Evolutionary conservation across 1,140 invertebrate genomes (phyloP), one percentile per base, ranked within the genome.

Genomic region (Heterodera schachtii): DNA sequence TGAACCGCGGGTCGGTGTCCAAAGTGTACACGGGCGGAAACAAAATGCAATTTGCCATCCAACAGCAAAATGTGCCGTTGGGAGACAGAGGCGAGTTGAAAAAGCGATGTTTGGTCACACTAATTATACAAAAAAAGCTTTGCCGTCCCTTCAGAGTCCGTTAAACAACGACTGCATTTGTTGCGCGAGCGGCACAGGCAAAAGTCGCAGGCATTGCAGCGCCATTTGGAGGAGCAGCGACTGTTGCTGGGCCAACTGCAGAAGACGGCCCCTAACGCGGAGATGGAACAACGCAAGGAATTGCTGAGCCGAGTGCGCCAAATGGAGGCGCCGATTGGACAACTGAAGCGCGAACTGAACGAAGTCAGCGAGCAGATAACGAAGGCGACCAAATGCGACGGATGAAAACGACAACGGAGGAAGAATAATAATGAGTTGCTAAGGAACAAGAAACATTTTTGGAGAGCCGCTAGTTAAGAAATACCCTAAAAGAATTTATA

Each of bases 161-260:
- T 52, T 0, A 64, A 64, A 19, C 57, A 64, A 19, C 57, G 16
- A 64, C 13, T 64, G 57, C 57, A 64, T 19, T 13, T 19, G 57
- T 46, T 71, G 44, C 69, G 41, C 44, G 69, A 71, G 19, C 69
- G 43, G 69, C 69, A 71, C 69, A 71, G 43, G 21, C 31, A 71
- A 11, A 71, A 71, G 44, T 43, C 69, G 69, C 11, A 11, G 44
- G 16, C 44, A n/a, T 41, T 71, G 31, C 69, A 71, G 69, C 31
- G 19, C 41, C 31, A 46, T 16, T 71, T 71, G n/a, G 69, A 71
- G 69, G 69, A 71, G 31, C 69, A 71, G 69, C 69, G 69, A 41
- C 31, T 43, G 69, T 71, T 71, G 69, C 44, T 71, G 69, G 44
- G 69, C 21, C 69, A 71, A 46, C 69, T 71, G 41, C 69, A 71